These are phyloP conservation scores for Lophochroa leadbeateri DNA, from an alignment of 2,113 vertebrate species.

Conservation along the genomic window DNA sequence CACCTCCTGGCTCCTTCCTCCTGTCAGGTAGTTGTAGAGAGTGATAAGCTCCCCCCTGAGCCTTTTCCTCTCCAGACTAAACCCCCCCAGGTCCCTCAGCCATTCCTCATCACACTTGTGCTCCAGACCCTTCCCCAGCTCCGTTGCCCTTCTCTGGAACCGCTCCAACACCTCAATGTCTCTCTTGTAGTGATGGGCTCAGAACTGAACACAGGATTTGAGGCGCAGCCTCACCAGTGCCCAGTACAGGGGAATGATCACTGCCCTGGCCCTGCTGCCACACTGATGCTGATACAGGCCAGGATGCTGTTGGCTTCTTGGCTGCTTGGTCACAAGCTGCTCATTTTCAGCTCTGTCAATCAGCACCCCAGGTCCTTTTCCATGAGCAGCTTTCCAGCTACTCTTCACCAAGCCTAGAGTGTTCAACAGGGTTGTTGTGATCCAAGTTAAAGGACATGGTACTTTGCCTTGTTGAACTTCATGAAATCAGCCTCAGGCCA, in stretches of 20 bases:
- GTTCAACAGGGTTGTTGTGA: rapidly evolving
- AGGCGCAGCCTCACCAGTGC: not conserved
- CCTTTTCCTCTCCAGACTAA: not conserved
- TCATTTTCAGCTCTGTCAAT: rapidly evolving
- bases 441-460: not conserved
- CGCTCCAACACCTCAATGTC: rapidly evolving
- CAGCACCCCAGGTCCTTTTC: not conserved
- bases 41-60: not conserved
- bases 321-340: not conserved
- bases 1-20: rapidly evolving
- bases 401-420: not conserved
- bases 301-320: not conserved
- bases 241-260: rapidly evolving
- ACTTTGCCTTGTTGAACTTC: not conserved
- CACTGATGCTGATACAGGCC: not conserved
- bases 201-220: not conserved
- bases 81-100: not conserved
- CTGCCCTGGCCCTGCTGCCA: not conserved
- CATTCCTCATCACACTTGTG: not conserved
- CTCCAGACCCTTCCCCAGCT: not conserved
- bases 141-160: not conserved
- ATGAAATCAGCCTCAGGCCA: rapidly evolving
- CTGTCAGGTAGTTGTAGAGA: not conserved
- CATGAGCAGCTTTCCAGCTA: not conserved
- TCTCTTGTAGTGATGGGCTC: not conserved